Evolutionary conservation across 2,888 invertebrate genomes (phyloP), one percentile per base, ranked within the genome.

Genomic region (Drosophila hamatofila): DNA sequence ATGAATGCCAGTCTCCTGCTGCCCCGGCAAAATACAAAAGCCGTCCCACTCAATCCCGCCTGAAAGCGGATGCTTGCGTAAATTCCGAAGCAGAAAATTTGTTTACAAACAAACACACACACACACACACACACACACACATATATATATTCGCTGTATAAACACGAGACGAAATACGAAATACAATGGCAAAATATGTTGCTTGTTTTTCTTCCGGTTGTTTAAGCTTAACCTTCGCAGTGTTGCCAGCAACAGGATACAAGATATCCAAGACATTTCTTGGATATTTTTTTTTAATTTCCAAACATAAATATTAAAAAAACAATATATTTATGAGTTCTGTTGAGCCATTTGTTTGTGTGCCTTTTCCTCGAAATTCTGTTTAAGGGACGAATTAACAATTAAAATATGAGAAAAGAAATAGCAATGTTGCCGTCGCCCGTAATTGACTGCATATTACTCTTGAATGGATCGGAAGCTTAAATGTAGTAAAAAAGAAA

Each of bases 1-100:
- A 70, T 73, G 69, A 75, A 64, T 80, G 69, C 56, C 49, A 54
- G 81, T 63, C 52, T 23, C 35, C 57, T 37, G n/a, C 16, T 41
- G 39, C 8, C 41, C 27, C 9, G 21, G n/a, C 39, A 11, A 37
- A 55, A 35, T 25, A 65, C 42, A 66, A 61, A 37, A 23, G 52
- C 37, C 37, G 11, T 9, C n/a, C 16, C n/a, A 21, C 9, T 54
- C 57, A 44, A 57, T 55, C 18, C 60, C 2, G 33, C 14, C 39
- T 12, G 21, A 23, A 41, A 41, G 11, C 33, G 67, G 54, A 55
- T 41, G 54, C 46, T 46, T 33, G 39, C 18, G 46, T 18, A 33
- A 52, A 37, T 14, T 12, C 30, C 30, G 21, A 46, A 46, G 25
- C 46, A 48, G n/a, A 6, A 39, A 33, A 39, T 18, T 51, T 66